Evolutionary conservation across 2,797 vertebrate species (phyloP).

Genomic region (Silurus aristotelis): DNA sequence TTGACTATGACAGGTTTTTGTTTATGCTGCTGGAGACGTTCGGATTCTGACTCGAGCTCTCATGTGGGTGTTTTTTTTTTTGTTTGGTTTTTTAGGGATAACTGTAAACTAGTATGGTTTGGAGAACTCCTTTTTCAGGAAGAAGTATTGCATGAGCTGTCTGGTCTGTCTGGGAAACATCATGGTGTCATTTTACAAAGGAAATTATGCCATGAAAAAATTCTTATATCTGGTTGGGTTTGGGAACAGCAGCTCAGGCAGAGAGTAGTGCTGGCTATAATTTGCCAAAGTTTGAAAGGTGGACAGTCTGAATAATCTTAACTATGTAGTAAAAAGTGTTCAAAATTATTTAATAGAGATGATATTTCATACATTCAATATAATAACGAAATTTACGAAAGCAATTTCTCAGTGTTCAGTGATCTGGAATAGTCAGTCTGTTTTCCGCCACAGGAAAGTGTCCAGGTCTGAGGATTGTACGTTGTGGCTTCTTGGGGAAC

Average conservation of each 20-base stretch:
- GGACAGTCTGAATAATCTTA: not conserved
- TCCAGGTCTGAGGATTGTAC: not conserved
- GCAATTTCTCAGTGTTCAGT: too few species aligned
- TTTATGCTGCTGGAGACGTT: not conserved
- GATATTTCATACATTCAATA: too few species aligned
- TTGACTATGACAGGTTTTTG: not conserved
- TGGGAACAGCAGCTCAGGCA: not conserved
- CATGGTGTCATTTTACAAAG: not conserved
- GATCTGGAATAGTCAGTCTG: not conserved
- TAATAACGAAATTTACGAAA: too few species aligned
- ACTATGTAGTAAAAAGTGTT: not conserved
- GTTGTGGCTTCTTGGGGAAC: not conserved
- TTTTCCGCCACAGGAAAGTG: not conserved
- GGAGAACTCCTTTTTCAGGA: conserved; percentile 10
- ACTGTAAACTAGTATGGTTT: conserved; percentile 1
- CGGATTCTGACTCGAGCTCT: not conserved
- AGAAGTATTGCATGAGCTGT: conserved; percentile 17
- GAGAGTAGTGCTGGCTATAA: not conserved
- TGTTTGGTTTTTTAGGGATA: not conserved
- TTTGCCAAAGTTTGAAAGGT: not conserved
- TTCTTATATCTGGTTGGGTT: not conserved
- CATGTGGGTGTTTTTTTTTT: not conserved
- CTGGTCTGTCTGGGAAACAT: not conserved
- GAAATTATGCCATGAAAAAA: too few species aligned
- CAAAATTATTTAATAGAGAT: too few species aligned